phyloP scores from a whole-genome alignment of 2,888 invertebrate species.

The Eristalinus aeneus region DNA sequence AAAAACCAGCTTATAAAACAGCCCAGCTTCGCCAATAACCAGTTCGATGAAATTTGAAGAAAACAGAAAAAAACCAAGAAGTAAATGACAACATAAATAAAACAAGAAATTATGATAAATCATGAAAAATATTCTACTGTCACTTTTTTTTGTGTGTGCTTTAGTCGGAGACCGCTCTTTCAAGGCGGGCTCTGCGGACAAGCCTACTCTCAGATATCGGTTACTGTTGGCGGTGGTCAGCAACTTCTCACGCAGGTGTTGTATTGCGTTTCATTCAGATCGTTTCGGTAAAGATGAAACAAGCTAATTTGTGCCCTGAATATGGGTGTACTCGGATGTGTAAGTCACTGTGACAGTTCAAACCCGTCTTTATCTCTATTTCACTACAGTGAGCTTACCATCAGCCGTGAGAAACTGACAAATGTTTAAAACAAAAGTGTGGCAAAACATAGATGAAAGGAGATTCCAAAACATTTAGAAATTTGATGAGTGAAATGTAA shows the following conservation, averaged over 20 bases:
- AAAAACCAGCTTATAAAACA: conserved; percentile 14
- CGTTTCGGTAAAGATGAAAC: background rate
- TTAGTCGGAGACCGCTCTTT: background rate
- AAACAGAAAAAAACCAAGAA: background rate
- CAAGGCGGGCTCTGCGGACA: background rate
- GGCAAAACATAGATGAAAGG: no score
- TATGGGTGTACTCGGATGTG: background rate
- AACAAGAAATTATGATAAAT: conserved; percentile 34
- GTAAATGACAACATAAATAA: conserved; percentile 2
- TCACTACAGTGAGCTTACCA: no score
- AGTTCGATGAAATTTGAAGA: conserved; percentile 22
- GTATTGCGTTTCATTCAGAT: conserved; percentile 40
- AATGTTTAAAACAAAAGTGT: no score
- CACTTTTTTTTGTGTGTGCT: conserved; percentile 11
- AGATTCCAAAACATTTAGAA: background rate
- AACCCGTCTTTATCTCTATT: no score
- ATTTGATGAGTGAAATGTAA: no score
- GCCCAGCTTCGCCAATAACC: conserved; percentile 22
- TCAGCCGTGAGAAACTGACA: no score
- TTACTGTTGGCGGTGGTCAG: background rate
- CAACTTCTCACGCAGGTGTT: conserved; percentile 23
- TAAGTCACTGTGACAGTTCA: background rate
- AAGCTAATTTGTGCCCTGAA: background rate
- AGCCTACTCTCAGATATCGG: background rate
- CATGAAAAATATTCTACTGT: conserved; percentile 24